phyloP scores from a whole-genome alignment of 2,113 vertebrate genomes.

The Mobula birostris region DNA sequence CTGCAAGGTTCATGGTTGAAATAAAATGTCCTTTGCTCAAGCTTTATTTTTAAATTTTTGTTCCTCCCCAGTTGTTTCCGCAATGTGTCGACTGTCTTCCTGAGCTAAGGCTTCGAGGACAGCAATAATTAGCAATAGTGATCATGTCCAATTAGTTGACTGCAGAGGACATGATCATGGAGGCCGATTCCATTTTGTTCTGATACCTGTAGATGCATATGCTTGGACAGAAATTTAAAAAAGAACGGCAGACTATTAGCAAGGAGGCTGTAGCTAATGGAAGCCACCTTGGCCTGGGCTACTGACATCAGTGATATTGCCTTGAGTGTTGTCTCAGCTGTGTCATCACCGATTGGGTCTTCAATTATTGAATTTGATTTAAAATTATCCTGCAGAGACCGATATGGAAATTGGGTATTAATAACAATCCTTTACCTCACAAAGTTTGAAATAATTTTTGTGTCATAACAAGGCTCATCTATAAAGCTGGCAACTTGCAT shows the following conservation, averaged over 20 bases:
- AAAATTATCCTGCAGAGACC: neutral
- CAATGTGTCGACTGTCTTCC: neutral
- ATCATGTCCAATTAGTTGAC: neutral
- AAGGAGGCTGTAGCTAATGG: neutral
- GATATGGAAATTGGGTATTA: neutral
- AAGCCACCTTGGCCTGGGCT: too few relatives aligned
- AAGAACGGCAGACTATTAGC: neutral
- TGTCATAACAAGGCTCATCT: neutral
- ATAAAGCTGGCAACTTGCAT: neutral
- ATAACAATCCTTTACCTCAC: neutral
- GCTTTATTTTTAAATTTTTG: neutral
- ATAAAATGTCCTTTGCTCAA: neutral
- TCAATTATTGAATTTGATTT: too few relatives aligned
- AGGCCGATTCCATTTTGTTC: neutral
- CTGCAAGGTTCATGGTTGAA: neutral
- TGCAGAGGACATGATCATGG: neutral
- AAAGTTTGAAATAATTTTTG: neutral
- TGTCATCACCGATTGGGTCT: neutral
- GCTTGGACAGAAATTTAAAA: neutral
- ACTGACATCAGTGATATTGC: neutral
- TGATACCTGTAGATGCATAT: neutral
- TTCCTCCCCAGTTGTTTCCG: neutral
- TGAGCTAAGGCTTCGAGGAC: neutral
- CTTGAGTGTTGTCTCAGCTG: neutral
- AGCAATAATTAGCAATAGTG: neutral